phyloP scores from a whole-genome alignment of 2,797 vertebrate genomes.

The Melanotaenia pygmaea region DNA sequence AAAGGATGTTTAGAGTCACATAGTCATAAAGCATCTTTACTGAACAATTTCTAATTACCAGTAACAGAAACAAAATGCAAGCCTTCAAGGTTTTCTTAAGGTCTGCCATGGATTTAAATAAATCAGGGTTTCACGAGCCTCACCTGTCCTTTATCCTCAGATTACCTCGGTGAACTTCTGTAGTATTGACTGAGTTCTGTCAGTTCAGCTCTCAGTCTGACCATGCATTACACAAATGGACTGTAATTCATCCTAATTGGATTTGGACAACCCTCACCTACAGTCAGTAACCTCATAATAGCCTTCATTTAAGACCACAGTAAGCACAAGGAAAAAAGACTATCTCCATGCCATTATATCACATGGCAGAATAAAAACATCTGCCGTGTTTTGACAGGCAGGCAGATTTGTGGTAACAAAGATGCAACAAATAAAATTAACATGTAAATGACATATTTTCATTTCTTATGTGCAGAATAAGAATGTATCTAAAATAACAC shows the following conservation, averaged over 20 bases:
- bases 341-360: background rate
- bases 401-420: background rate
- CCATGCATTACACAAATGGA: constrained; percentile 29
- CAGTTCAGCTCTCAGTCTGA: constrained; percentile 29
- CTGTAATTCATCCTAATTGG: constrained; percentile 46
- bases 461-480: background rate
- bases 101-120: constrained; percentile 34
- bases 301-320: background rate
- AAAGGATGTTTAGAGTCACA: background rate
- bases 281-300: constrained; percentile 2
- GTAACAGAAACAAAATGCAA: constrained; percentile 1
- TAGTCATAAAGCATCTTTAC: background rate
- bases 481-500: background rate
- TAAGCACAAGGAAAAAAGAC: background rate
- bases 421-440: background rate
- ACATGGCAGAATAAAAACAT: background rate
- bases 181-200: constrained; percentile 32
- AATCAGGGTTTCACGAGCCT: constrained; percentile 35
- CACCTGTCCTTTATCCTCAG: constrained; percentile 54
- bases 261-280: constrained; percentile 23
- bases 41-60: constrained; percentile 6
- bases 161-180: constrained; percentile 27
- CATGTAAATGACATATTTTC: background rate
- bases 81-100: constrained; percentile 2
- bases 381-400: background rate